Conservation (phyloP, 2,113 vertebrate species). For the Lynx canadensis region DNA sequence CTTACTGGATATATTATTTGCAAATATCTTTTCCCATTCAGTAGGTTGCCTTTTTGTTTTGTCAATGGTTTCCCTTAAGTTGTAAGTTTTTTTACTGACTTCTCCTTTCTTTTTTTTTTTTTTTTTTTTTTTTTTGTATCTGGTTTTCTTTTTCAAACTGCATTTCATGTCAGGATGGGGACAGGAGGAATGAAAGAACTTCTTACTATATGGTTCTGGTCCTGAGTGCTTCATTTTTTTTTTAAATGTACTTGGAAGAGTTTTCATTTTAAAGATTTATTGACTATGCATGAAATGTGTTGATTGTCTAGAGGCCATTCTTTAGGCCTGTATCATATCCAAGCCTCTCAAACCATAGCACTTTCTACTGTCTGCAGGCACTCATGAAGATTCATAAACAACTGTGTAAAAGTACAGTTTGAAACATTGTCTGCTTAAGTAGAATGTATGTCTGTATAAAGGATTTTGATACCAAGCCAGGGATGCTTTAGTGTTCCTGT, state of each 20-base stretch:
- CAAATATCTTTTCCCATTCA: background rate
- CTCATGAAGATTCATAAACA: constrained; percentile 49
- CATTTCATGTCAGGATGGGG: background rate
- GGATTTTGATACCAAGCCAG: constrained; percentile 47
- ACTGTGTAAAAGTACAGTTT: constrained; percentile 2
- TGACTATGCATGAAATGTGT: constrained; percentile 5
- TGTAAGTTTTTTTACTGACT: constrained; percentile 20
- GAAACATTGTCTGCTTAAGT: constrained; percentile 35
- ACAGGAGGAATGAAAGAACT: background rate
- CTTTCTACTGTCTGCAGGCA: constrained; percentile 41
- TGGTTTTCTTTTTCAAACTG: background rate
- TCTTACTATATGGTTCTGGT: background rate
- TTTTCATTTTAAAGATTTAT: constrained; percentile 59
- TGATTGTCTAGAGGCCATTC: constrained; percentile 26
- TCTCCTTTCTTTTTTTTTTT: background rate
- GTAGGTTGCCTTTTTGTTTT: background rate
- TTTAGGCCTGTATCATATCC: background rate
- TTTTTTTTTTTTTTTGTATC: background rate
- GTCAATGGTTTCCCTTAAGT: background rate
- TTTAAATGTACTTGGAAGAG: background rate
- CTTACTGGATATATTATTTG: background rate
- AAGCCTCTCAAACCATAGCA: constrained; percentile 4
- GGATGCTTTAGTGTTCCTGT: background rate
- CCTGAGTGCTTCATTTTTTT: constrained; percentile 43
- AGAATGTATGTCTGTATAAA: background rate